Evolutionary conservation across 1,140 invertebrate genomes (phyloP), one percentile per base, ranked within the genome.

Genomic region (Coptotermes formosanus): DNA sequence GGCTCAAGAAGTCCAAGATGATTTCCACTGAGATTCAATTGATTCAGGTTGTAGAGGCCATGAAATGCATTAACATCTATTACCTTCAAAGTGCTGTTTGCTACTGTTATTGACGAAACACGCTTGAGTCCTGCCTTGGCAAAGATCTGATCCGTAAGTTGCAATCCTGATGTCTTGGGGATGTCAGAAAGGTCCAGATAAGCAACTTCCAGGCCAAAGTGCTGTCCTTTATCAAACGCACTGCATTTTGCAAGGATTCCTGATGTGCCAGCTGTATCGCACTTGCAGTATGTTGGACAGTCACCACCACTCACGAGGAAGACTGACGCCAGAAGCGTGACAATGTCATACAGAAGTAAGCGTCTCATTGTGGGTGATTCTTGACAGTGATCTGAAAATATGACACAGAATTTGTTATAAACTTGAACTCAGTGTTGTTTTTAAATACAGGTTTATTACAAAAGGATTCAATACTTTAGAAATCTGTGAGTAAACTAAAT

Each of bases 11-110:
- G 91, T 48, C 93, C 91, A 30, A 95, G 90, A 82, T 92, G 92
- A 84, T 94, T 95, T 87, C 93, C 92, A 0, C 94, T 94, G 52
- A 96, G 90, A 88, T 95, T 95, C 0, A 95, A 92, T 6, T 94
- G 92, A 86, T 93, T 94, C 2, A 96, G 90, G 84, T 94, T 93
- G 21, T 92, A 89, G 23, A 95, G 90, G 1, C 94, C 94, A 81
- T 93, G 91, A 90, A 96, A 96, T 0, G 94, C 94, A 19, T 92
- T 93, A 52, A 88, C 89, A 87, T 92, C 89, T 38, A 92, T 87
- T 21, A 89, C 86, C 48, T 88, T 84, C 59, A 92, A 91, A 8
- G 88, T 88, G 0, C 90, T 91, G 52, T 92, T 90, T 32, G 88
- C 87, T 85, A 92, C 91, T 21, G 88, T 89, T 38, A 92, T 89